Evolutionary conservation across 2,797 vertebrate genomes (phyloP), one percentile per base, ranked within the genome.

Genomic region (Hybognathus amarus): DNA sequence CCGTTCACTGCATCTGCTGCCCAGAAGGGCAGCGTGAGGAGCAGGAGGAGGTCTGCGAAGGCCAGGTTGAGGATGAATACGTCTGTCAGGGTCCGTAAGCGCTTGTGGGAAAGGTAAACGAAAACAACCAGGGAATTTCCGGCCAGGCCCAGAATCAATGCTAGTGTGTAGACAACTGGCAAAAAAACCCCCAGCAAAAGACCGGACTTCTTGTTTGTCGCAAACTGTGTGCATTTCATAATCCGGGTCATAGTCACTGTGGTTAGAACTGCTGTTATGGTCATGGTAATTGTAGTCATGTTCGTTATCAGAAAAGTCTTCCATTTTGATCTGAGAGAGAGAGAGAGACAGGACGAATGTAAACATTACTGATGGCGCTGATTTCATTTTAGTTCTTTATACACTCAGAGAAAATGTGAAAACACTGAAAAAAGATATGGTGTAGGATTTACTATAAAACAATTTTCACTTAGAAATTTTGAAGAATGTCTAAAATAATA

Each of bases 11-110:
- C 96, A 2, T 96, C 96, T 0, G 93, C 96, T 0, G 96, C 96
- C 98, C 97, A 98, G 61, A 99, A 97, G 0, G 97, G 97, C 69
- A 99, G 92, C 0, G 97, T 99, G 79, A 97, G 84, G 20, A 99
- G 96, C 27, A 99, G 93, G 76, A 99, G 89, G 63, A 98, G 88
- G 79, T 99, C 98, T 0, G 97, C 96, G 0, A 96, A 93, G 15
- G 98, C 97, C 4, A 99, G 91, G 73, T 99, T 96, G 36, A 98
- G 92, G 88, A 99, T 96, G 90, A 97, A 98, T 86, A 95, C 87
- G 0, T 98, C 98, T 0, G 97, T 97, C 90, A 96, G 94, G 3
- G 96, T 97, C 80, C 95, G 95, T 6, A 93, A 91, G 63, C 96
- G 95, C 91, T 97, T 94, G 84, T 93, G 94, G 0, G 94, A 97